Base-by-base conservation (phyloP, 2,888 invertebrate genomes). In the Eupithecia exiguata region DNA sequence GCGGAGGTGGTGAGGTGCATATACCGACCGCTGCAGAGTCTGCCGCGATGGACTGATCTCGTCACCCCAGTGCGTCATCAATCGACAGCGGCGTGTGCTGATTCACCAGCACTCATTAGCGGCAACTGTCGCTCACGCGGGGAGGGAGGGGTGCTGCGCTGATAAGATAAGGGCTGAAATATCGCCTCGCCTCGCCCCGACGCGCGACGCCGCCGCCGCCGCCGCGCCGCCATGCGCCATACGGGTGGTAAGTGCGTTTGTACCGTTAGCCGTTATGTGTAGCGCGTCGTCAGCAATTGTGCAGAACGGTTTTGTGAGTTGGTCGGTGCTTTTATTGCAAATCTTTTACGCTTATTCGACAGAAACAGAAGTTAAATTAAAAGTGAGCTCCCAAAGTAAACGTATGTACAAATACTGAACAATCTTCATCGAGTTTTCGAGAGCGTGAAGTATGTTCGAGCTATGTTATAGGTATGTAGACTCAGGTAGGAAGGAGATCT, bases 81-180 rank as follows among this genome's bases (percentile, higher is more conserved):
- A 16, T 16, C 16, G 43, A 5, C 46, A 18, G 18, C 18, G 14
- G 61, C 30, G 61, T 12, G 61, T 14, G 61, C 16, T 3, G 0
- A 21, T 30, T 25, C 16, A 30, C 30, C 18, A 30, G 14, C 30
- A 30, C 14, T 30, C 61, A 30, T 61, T 30, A 61, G 61, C 53
- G 74, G 71, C 70, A 70, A 72, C 73, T 74, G 76, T 30, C 53
- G 36, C n/a, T 66, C n/a, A n/a, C n/a, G n/a, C 70, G 40, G 69
- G 66, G 30, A 58, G 70, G 74, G 66, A 70, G 68, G 69, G 68
- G 68, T 18, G 9, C 70, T 69, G 58, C 58, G 43, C 16, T 61
- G 84, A 83, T 83, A 72, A 83, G 84, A 84, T 84, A 83, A 77
- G 68, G 62, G 74, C 77, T 84, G 83, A 83, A 78, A 79, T 83